Evolutionary conservation across 2,797 vertebrate species (phyloP), one percentile per base, ranked within the genome.

Genomic region (Hippocampus kuda): DNA sequence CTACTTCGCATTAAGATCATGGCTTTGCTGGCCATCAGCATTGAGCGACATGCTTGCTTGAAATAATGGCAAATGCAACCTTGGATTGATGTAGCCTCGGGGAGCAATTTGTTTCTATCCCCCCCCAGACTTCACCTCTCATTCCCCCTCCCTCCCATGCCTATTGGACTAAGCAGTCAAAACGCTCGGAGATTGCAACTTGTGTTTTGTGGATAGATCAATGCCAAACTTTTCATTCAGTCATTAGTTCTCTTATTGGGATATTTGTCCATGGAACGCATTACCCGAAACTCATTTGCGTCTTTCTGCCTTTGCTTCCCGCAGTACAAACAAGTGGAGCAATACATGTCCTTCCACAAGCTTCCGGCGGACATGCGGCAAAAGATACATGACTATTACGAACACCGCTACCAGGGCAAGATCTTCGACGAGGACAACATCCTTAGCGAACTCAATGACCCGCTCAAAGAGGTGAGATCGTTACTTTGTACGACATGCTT

Each of bases 341-440:
- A 99, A 74, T 99, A 99, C 85, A 99, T 99, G 97, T 99, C 97
- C 62, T 99, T 99, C 88, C 97, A 99, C 89, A 99, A 99, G 80
- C 89, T 99, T 80, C 97, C 97, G n/a, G 95, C 96, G 24, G 97
- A 99, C 85, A 96, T 99, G 95, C 92, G 96, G 12, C 97, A 99
- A 89, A 99, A 98, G 88, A 99, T 99, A 77, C 97, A 99, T 5
- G 97, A 99, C 86, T 99, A 98, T 78, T 99, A 99, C 30, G 97
- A 99, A 67, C 97, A 99, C 71, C 92, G 97, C 78, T 99, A 99
- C 86, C 97, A 99, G 88, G 97, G 97, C 82, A 99, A 99, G 80
- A 99, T 99, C 85, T 99, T 99, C 20, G 97, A 99, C 38, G 97
- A 99, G 80, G 97, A 99, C 79, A 99, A 96, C 81, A 99, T 99